Base-by-base conservation (phyloP, 2,888 invertebrate genomes). In the Nemoura dubitans region DNA sequence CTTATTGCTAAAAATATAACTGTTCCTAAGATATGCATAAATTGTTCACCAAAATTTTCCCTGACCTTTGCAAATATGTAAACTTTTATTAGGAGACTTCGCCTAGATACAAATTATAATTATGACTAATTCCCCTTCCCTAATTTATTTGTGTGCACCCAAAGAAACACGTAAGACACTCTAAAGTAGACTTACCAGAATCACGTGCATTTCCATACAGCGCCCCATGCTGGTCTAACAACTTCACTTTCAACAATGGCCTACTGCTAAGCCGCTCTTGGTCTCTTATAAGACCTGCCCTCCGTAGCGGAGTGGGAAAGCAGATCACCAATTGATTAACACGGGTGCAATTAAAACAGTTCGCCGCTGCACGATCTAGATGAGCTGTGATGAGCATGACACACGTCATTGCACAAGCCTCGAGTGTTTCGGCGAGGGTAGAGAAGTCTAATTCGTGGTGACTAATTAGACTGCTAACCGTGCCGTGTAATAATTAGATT, bases 341-440 rank as follows among this genome's bases (percentile, higher is more conserved):
- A 59, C 59, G 59, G 59, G 59, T 21, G 59, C 59, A 59, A 59
- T 59, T 59, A 59, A 59, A 59, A 59, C 59, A 59, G 59, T 59
- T 59, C 59, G 59, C 16, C 59, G 3, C 36, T 36, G 36, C 59
- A 59, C 59, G 59, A 59, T 59, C 59, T 59, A 59, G 59, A 59
- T 59, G 59, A 59, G 21, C 36, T 36, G 36, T 36, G 36, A 36
- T 36, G 36, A 36, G 36, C n/a, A n/a, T n/a, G n/a, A n/a, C n/a
- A 36, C 10, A 6, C 36, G 36, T 36, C 36, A 36, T 36, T 10
- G 36, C 36, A 36, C 36, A 6, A 10, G 36, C 36, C 10, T 36
- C 5, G 10, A 10, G 3, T 3, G 36, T 36, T 36, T 36, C 36
- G 36, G 10, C 36, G 10, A 36, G 36, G 10, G 10, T 10, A 6